phyloP scores from a whole-genome alignment of 1,140 invertebrate genomes.

The Maconellicoccus hirsutus region DNA sequence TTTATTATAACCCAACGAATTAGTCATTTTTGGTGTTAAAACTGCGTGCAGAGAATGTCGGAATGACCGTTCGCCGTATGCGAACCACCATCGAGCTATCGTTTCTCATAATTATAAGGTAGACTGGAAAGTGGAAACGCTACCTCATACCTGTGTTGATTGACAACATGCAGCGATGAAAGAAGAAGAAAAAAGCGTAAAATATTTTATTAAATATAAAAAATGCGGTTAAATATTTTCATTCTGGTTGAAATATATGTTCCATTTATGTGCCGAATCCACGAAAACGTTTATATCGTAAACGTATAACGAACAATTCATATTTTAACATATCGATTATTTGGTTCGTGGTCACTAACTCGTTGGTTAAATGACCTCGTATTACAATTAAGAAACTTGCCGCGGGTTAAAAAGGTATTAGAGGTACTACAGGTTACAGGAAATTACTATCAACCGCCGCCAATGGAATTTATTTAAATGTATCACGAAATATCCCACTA shows the following conservation, averaged over 20 bases:
- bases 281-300: no score
- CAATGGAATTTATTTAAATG: neutral
- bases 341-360: neutral
- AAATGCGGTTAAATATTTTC: constrained; percentile 9
- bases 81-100: no score
- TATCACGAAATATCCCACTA: neutral
- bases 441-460: neutral
- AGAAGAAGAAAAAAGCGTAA: neutral
- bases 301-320: neutral
- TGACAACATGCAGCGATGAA: neutral
- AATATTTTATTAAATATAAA: neutral
- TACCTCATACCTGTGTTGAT: neutral
- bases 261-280: neutral
- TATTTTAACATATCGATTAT: neutral
- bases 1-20: neutral
- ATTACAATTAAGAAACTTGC: neutral
- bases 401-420: neutral
- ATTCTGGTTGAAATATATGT: neutral
- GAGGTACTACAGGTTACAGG: neutral
- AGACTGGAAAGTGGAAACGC: neutral
- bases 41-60: neutral
- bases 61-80: neutral
- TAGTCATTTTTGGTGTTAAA: neutral
- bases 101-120: neutral
- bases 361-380: neutral